phyloP scores from a whole-genome alignment of 1,140 invertebrate genomes.

The Mya arenaria region DNA sequence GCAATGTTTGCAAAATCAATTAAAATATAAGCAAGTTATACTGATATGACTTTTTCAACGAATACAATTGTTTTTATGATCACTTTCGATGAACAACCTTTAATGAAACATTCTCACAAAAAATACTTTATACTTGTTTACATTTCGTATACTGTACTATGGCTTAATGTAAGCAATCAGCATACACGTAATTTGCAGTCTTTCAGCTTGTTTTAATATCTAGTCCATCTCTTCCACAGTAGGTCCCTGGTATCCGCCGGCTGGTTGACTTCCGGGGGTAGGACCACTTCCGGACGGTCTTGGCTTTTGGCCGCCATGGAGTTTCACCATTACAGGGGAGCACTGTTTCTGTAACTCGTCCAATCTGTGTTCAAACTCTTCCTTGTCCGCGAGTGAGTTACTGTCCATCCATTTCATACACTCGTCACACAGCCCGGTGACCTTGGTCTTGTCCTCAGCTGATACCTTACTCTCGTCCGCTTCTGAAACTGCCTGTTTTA shows the following conservation, averaged over 20 bases:
- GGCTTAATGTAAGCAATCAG: too few relatives aligned
- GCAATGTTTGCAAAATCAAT: too few relatives aligned
- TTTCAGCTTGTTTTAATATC: too few relatives aligned
- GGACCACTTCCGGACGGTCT: too few relatives aligned
- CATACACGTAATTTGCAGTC: too few relatives aligned
- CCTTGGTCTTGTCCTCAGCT: slow-evolving; percentile 18
- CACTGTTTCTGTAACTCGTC: slow-evolving; percentile 76
- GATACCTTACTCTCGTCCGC: slow-evolving; percentile 84
- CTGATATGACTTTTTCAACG: too few relatives aligned
- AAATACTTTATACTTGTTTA: too few relatives aligned
- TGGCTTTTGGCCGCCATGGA: slow-evolving; percentile 77
- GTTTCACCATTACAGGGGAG: slow-evolving; percentile 80
- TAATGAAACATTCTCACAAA: too few relatives aligned
- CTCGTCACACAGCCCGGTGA: background rate
- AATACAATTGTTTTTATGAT: too few relatives aligned
- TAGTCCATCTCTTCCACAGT: background rate
- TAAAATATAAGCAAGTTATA: too few relatives aligned
- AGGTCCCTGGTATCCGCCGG: background rate
- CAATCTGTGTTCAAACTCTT: slow-evolving; percentile 73
- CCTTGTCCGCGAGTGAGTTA: slow-evolving; percentile 85
- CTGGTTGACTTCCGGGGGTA: background rate
- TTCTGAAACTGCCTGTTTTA: slow-evolving; percentile 91
- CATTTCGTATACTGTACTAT: too few relatives aligned
- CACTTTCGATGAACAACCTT: too few relatives aligned
- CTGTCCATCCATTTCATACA: slow-evolving; percentile 96